phyloP scores from a whole-genome alignment of 2,888 invertebrate genomes.

The Ennomos quercinarius region DNA sequence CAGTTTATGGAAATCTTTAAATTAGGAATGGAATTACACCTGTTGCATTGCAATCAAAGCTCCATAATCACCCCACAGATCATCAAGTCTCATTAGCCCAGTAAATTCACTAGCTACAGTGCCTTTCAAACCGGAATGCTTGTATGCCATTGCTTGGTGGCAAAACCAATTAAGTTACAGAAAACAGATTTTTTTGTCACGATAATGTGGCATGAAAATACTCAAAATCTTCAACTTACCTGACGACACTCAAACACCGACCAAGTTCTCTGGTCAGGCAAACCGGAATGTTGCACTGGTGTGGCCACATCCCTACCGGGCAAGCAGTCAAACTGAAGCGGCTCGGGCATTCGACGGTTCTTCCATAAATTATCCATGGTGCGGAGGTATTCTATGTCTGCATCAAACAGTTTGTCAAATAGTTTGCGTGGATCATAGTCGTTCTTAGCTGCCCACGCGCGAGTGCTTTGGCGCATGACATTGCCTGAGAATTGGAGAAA shows the following conservation, averaged over 20 bases:
- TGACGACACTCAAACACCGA: slow-evolving; percentile 90
- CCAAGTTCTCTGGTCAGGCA: slow-evolving; percentile 93
- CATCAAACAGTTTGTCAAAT: slow-evolving; percentile 96
- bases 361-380: slow-evolving; percentile 99
- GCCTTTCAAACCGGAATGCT: no score
- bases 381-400: slow-evolving; percentile 97
- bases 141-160: no score
- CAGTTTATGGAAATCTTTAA: no score
- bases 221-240: slow-evolving; percentile 46
- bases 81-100: no score
- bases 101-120: no score
- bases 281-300: slow-evolving; percentile 73
- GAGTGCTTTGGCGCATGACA: slow-evolving; percentile 89
- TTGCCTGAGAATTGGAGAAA: slow-evolving; percentile 52
- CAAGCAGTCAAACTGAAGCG: slow-evolving; percentile 89
- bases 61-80: no score
- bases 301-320: slow-evolving; percentile 81
- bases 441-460: slow-evolving; percentile 94
- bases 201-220: no score
- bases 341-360: slow-evolving; percentile 93
- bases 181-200: no score
- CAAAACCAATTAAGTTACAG: no score
- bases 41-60: no score
- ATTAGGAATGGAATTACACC: no score
- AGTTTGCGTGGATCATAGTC: slow-evolving; percentile 94